Base-by-base conservation (phyloP, 2,888 invertebrate species). In the Spodoptera exigua region DNA sequence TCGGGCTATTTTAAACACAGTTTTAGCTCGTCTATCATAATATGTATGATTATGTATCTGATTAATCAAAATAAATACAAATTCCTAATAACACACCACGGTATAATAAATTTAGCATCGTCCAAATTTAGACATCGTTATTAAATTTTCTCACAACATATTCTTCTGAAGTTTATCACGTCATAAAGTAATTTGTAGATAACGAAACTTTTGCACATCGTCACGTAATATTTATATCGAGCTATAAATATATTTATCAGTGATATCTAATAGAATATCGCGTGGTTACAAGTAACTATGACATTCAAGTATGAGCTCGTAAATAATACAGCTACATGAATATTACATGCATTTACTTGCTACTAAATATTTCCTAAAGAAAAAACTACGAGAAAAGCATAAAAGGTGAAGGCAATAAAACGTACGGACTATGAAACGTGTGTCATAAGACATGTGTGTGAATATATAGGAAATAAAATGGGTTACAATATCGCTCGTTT, bases 401-500 rank as follows among this genome's bases (percentile, higher is more conserved):
- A 51, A 62, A 61, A 61, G 68, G 73, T 53, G 45, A 66, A 56
- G 27, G 56, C 21, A 27, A 65, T 65, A 52, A 59, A 52, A 67
- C 9, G 13, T 39, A 40, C 9, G 34, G 1, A 32, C n/a, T 11
- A 17, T 43, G 16, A 39, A 43, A 39, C n/a, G 12, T 43, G 34
- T 41, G 37, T 54, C 37, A 36, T 43, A 18, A 17, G 36, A 39
- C 21, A 37, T 12, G 14, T 39, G 5, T 9, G 2, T 21, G 27
- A 27, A 9, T 27, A 4, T 35, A 13, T 34, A 11, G 14, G 27
- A 27, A n/a, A 16, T 16, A 27, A 13, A 2, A 4, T 32, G 14
- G 51, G 11, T 17, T 14, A 27, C 5, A 3, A 17, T 27, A 14
- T 3, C 3, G n/a, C 32, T 34, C 14, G 27, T 43, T 41, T 36